Evolutionary conservation across 2,888 invertebrate species (phyloP).

Genomic region (Tetramorium bicarinatum): DNA sequence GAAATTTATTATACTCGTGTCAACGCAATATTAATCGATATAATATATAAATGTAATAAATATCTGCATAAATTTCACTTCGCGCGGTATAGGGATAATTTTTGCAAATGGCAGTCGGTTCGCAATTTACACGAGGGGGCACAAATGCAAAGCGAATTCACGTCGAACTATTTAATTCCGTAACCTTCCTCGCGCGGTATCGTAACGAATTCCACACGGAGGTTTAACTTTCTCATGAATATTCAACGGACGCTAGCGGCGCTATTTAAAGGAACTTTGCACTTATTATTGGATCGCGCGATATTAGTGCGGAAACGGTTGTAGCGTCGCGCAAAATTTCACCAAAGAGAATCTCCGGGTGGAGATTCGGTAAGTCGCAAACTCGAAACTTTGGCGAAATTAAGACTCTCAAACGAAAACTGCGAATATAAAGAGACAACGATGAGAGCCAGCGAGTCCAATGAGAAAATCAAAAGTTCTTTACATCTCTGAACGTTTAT

Average conservation of each 20-base stretch:
- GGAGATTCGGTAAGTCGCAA: not conserved
- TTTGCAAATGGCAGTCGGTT: not conserved
- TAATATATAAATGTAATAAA: not conserved
- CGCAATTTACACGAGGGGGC: not conserved
- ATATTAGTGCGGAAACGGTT: constrained; percentile 35
- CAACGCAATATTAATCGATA: not conserved
- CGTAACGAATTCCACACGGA: constrained; percentile 57
- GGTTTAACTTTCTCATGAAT: constrained; percentile 67
- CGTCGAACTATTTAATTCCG: constrained; percentile 55
- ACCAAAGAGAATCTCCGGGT: not conserved
- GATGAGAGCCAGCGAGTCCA: not conserved
- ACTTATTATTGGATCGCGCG: constrained; percentile 63
- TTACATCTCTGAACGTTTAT: not conserved
- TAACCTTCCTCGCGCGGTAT: constrained; percentile 52
- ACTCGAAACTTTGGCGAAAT: not conserved
- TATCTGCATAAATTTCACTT: not conserved
- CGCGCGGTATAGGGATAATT: constrained; percentile 1
- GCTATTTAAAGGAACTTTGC: constrained; percentile 66
- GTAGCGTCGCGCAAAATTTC: constrained; percentile 54
- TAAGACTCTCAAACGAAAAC: not conserved
- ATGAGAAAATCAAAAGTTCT: not conserved
- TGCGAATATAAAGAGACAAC: not conserved
- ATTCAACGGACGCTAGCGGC: constrained; percentile 54
- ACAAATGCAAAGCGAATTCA: constrained; percentile 24
- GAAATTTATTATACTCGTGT: not conserved